phyloP scores from a whole-genome alignment of 2,113 vertebrate genomes.

The Labrus mixtus region DNA sequence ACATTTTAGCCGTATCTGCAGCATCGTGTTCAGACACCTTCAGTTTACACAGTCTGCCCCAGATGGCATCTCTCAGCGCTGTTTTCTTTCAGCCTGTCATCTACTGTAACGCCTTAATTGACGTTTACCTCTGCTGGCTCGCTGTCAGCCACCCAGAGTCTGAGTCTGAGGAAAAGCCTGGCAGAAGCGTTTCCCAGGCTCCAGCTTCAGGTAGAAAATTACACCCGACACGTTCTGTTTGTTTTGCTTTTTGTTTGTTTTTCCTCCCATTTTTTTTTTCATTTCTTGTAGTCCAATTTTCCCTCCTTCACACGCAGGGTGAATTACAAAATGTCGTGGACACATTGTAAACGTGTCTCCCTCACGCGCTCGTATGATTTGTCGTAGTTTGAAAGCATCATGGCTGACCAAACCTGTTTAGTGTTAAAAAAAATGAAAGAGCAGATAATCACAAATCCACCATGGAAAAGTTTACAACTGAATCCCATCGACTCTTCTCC shows the following conservation, averaged over 20 bases:
- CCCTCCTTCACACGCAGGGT: slow-evolving; percentile 37
- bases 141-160: slow-evolving; percentile 66
- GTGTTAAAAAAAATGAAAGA: too few species aligned
- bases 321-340: slow-evolving; percentile 24
- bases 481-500: too few species aligned
- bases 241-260: slow-evolving; percentile 26
- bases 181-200: slow-evolving; percentile 65
- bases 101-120: slow-evolving; percentile 77
- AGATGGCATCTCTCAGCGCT: slow-evolving; percentile 66
- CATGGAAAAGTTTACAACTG: too few species aligned
- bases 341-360: not conserved
- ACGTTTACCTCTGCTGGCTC: slow-evolving; percentile 71
- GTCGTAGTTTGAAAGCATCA: not conserved
- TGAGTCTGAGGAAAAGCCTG: slow-evolving; percentile 58
- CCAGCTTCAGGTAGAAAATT: slow-evolving; percentile 60
- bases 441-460: not conserved
- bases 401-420: not conserved
- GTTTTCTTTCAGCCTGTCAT: slow-evolving; percentile 73
- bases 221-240: slow-evolving; percentile 64
- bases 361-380: not conserved
- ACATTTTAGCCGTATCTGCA: slow-evolving; percentile 56
- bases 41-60: slow-evolving; percentile 70
- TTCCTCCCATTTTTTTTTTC: not conserved
- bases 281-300: slow-evolving; percentile 7
- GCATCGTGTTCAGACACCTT: slow-evolving; percentile 78